Percentiles rank a stretch among this genome's conserved stretches.
Evolutionary conservation across 1,140 invertebrate genomes (phyloP).

Genomic region (Cyphomyrmex costatus): DNA sequence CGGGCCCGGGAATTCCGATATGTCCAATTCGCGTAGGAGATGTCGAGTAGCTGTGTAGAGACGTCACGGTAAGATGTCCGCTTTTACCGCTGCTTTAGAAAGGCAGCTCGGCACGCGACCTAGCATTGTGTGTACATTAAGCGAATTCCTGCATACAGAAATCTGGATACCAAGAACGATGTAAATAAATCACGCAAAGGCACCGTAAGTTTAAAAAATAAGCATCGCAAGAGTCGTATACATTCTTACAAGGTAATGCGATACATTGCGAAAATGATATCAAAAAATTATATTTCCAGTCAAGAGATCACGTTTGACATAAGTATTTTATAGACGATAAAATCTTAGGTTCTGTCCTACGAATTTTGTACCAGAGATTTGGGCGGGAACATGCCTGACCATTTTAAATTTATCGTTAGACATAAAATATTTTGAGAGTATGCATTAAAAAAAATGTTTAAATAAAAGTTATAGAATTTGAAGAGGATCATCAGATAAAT

Average conservation of each 20-base stretch:
- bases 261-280: too few species aligned
- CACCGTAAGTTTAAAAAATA: background rate
- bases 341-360: too few species aligned
- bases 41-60: background rate
- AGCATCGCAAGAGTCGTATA: background rate
- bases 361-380: too few species aligned
- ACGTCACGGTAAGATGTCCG: slow-evolving; percentile 43
- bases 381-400: too few species aligned
- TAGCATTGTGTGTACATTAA: background rate
- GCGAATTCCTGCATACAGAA: background rate
- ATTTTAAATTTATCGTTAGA: too few species aligned
- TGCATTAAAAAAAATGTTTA: too few species aligned
- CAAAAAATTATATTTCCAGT: too few species aligned
- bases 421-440: too few species aligned
- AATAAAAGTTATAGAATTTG: too few species aligned
- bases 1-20: background rate
- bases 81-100: slow-evolving; percentile 47
- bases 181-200: background rate
- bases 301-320: too few species aligned
- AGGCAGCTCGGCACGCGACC: slow-evolving; percentile 36
- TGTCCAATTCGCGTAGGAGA: slow-evolving; percentile 15
- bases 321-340: too few species aligned
- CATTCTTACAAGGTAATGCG: background rate
- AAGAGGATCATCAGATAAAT: too few species aligned
- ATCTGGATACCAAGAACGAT: background rate